These are phyloP conservation scores for Silurus glanis DNA, from an alignment of 2,113 vertebrate genomes.

Conservation along the genomic window DNA sequence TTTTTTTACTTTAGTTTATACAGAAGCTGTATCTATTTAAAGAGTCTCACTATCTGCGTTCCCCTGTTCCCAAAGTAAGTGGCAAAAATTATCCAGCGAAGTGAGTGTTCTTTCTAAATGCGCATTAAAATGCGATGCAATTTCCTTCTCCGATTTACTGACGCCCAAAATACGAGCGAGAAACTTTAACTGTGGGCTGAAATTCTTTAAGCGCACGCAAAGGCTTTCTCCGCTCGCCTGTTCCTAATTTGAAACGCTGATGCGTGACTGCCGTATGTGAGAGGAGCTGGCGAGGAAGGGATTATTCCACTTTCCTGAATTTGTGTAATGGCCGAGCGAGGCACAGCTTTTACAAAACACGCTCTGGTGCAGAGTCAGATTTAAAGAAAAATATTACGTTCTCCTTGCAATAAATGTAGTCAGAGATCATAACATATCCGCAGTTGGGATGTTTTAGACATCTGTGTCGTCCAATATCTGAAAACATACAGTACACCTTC, in stretches of 20 bases:
- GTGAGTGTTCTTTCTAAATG: slow-evolving; percentile 42
- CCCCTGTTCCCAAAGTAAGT: slow-evolving; percentile 46
- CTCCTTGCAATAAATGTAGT: neutral
- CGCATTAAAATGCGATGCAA: slow-evolving; percentile 46
- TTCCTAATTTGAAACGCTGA: slow-evolving; percentile 43
- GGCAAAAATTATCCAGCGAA: slow-evolving; percentile 59
- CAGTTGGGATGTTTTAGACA: neutral
- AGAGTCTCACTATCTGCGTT: slow-evolving; percentile 29
- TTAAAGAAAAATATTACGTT: neutral
- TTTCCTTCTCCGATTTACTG: slow-evolving; percentile 58
- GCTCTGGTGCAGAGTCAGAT: neutral
- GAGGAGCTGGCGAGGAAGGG: slow-evolving; percentile 6
- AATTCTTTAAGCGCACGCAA: slow-evolving; percentile 48
- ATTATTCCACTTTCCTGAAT: slow-evolving; percentile 45
- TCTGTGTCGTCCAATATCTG: neutral
- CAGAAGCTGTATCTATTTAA: slow-evolving; percentile 50
- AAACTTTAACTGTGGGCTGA: slow-evolving; percentile 44
- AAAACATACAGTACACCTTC: neutral
- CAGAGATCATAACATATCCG: neutral
- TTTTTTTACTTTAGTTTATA: neutral
- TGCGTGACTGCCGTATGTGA: slow-evolving; percentile 38
- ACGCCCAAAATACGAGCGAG: slow-evolving; percentile 53
- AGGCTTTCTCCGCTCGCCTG: slow-evolving; percentile 12
- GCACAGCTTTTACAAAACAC: neutral
- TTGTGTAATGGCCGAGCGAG: slow-evolving; percentile 5